Base-by-base conservation (phyloP, 2,113 vertebrate species). In the Bujurquina vittata region DNA sequence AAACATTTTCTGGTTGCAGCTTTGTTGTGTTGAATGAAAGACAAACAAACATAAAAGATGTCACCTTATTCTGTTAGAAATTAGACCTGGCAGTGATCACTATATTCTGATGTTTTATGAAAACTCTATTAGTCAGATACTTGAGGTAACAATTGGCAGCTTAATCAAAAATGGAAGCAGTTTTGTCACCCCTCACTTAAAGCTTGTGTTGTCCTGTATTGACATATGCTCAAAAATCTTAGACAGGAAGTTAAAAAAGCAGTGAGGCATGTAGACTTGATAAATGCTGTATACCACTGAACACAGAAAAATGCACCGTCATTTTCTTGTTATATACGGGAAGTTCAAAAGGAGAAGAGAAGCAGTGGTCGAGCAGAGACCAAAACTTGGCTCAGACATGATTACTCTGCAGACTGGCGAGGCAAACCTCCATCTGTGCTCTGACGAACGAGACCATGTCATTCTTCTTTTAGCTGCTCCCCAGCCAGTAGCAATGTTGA, bases 271-370 rank as follows among this genome's bases (percentile, higher is more conserved):
- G 6, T 63, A 89, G 72, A 83, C 83, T 23, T 11, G 3, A 43
- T 18, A 17, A 22, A 63, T 15, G 20, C 2, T 11, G 15, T 26
- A 20, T 2, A 1, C 17, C 10, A 31, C 35, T 3, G 29, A 23
- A 31, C 43, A 26, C 35, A 72, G 23, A 69, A 35, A 83, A 85
- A 20, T 23, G 83, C 75, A n/a, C 69, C 2, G 20, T 86, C 75
- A 61, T 59, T 56, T 60, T 83, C 18, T 65, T 4, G 2, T 10
- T 76, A 15, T 49, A 37, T 18, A 26, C 37, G 77, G 80, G 87
- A 90, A 87, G 81, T 87, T 81, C 5, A 56, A 57, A 88, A 65
- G 72, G 20, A 69, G 87, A 86, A 85, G 83, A 46, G 79, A 90
- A 81, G 79, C 75, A 29, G 60, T 8, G 46, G 46, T 62, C 26